Conservation (phyloP, 2,888 invertebrate species). For the Endotricha flammealis region DNA sequence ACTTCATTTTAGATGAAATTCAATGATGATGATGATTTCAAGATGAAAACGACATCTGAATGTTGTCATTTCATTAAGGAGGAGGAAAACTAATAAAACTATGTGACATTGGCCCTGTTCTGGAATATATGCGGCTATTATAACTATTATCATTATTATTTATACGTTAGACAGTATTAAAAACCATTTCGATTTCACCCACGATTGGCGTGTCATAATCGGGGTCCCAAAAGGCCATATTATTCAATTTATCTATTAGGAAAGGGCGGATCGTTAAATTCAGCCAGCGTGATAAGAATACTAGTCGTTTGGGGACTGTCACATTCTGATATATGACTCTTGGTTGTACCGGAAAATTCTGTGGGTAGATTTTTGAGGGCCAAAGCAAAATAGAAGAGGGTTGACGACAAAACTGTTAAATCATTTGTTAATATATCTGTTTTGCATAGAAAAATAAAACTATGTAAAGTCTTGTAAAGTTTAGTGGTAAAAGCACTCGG, state of each 20-base stretch:
- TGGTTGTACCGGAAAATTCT: not conserved
- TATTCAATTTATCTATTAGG: constrained; percentile 16
- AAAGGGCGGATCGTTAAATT: constrained; percentile 12
- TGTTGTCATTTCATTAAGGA: too few relatives aligned
- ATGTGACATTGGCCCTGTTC: too few relatives aligned
- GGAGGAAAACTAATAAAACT: too few relatives aligned
- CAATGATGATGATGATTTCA: too few relatives aligned
- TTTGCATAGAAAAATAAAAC: too few relatives aligned
- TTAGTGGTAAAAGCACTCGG: too few relatives aligned
- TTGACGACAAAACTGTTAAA: not conserved
- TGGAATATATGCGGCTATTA: too few relatives aligned
- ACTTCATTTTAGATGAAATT: too few relatives aligned
- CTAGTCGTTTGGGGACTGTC: constrained; percentile 1
- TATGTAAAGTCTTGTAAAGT: too few relatives aligned
- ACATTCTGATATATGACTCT: constrained; percentile 1
- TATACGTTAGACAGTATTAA: not conserved
- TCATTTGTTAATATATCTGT: too few relatives aligned
- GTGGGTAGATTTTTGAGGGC: constrained; percentile 1
- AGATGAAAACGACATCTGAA: too few relatives aligned
- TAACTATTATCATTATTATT: too few relatives aligned
- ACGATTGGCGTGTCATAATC: constrained; percentile 3
- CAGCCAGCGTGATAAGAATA: constrained; percentile 13
- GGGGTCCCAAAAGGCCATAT: not conserved
- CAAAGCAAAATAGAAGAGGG: not conserved
- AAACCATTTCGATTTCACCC: constrained; percentile 1